Conservation (phyloP, 2,113 vertebrate genomes). For the Rhagologus leucostigma region DNA sequence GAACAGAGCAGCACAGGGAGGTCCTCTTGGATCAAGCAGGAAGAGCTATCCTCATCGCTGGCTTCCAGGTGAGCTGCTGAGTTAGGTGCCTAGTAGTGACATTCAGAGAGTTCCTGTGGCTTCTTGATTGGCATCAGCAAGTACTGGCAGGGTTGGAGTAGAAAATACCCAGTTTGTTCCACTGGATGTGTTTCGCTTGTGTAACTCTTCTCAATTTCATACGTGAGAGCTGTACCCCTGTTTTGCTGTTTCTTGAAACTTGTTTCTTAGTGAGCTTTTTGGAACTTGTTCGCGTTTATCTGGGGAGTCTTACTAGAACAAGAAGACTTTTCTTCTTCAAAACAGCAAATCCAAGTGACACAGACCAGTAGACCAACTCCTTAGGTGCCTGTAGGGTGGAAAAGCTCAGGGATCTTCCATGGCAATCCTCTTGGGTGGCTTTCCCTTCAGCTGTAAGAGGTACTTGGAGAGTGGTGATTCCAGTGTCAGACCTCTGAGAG, state of each 20-base stretch:
- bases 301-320: neutral
- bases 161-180: neutral
- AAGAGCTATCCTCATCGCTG: neutral
- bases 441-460: neutral
- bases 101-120: neutral
- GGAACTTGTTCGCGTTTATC: neutral
- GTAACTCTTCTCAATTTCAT: neutral
- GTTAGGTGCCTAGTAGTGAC: neutral
- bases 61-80: constrained; percentile 6
- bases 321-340: neutral
- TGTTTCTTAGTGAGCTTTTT: neutral
- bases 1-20: neutral
- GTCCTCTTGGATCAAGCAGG: neutral
- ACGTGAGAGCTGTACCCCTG: neutral
- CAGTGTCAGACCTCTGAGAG: neutral
- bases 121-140: neutral
- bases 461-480: neutral
- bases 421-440: neutral
- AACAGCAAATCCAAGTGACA: neutral
- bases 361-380: neutral
- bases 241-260: neutral
- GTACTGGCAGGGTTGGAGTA: neutral
- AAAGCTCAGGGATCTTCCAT: neutral
- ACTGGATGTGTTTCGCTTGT: neutral
- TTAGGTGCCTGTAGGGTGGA: neutral